Conservation (phyloP, 2,797 vertebrate species). For the Oryzias dopingdopingensis region DNA sequence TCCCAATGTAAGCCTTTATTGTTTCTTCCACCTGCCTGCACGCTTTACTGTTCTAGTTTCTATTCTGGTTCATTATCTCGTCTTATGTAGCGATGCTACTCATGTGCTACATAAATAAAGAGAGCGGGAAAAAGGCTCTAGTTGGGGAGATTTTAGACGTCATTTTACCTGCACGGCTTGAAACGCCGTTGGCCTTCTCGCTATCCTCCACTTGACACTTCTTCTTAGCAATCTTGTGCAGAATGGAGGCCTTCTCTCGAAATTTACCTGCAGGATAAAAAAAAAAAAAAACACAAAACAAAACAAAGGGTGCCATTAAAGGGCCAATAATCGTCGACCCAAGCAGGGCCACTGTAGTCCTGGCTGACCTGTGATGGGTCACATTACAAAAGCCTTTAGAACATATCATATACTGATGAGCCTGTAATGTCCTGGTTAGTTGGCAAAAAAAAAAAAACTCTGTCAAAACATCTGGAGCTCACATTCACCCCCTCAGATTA, state of each 20-base stretch:
- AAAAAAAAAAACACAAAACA: conserved; percentile 8
- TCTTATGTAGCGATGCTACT: too few relatives aligned
- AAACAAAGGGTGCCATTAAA: conserved; percentile 11
- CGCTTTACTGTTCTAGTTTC: too few relatives aligned
- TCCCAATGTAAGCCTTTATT: too few relatives aligned
- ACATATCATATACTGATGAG: conserved; percentile 69
- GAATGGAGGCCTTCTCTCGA: conserved; percentile 95
- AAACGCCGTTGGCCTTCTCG: conserved; percentile 89
- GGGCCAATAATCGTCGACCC: conserved; percentile 14
- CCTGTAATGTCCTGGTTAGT: conserved; percentile 60
- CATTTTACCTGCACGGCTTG: conserved; percentile 84
- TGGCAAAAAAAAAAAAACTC: conserved; percentile 37
- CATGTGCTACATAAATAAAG: too few relatives aligned
- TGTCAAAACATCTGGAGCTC: conserved; percentile 46
- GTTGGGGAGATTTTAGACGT: neutral
- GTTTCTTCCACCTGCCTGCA: too few relatives aligned
- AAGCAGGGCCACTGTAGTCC: conserved; percentile 25
- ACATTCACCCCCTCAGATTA: conserved; percentile 21
- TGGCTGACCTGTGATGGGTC: conserved; percentile 48
- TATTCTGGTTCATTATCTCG: too few relatives aligned
- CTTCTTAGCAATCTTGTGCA: conserved; percentile 99
- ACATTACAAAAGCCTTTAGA: conserved; percentile 37
- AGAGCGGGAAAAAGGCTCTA: too few relatives aligned
- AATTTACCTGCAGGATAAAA: conserved; percentile 86
- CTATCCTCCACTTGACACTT: conserved; percentile 95